phyloP scores from a whole-genome alignment of 2,113 vertebrate species.

The Perca flavescens region DNA sequence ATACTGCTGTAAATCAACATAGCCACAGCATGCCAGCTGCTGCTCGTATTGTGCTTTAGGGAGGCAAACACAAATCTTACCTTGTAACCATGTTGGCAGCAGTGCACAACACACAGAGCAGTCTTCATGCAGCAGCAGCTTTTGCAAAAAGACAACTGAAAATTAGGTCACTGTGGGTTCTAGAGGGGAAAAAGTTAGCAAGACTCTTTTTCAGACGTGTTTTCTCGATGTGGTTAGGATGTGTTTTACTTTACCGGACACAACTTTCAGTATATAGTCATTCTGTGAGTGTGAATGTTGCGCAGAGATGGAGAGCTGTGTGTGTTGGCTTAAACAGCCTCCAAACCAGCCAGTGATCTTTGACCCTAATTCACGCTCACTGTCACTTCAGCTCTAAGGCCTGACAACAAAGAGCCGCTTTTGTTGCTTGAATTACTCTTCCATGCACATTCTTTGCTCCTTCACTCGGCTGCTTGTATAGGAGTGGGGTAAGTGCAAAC shows the following conservation, averaged over 20 bases:
- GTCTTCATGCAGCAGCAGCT: neutral
- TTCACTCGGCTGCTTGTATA: constrained; percentile 9
- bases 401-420: constrained; percentile 74
- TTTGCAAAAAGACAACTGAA: neutral
- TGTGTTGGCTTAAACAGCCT: constrained; percentile 55
- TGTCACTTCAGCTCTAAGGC: constrained; percentile 71
- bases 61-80: constrained; percentile 22
- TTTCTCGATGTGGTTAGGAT: neutral
- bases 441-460: constrained; percentile 64
- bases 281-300: neutral
- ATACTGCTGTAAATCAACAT: neutral
- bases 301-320: constrained; percentile 3
- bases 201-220: neutral
- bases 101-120: neutral
- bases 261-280: neutral
- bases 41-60: neutral
- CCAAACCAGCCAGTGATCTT: constrained; percentile 60
- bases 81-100: neutral
- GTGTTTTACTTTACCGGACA: neutral
- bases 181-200: neutral
- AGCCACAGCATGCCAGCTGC: neutral
- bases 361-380: constrained; percentile 73
- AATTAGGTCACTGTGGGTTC: neutral
- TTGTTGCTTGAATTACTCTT: constrained; percentile 65
- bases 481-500: neutral